Base-by-base conservation (phyloP, 2,113 vertebrate genomes). In the Amphilophus citrinellus region DNA sequence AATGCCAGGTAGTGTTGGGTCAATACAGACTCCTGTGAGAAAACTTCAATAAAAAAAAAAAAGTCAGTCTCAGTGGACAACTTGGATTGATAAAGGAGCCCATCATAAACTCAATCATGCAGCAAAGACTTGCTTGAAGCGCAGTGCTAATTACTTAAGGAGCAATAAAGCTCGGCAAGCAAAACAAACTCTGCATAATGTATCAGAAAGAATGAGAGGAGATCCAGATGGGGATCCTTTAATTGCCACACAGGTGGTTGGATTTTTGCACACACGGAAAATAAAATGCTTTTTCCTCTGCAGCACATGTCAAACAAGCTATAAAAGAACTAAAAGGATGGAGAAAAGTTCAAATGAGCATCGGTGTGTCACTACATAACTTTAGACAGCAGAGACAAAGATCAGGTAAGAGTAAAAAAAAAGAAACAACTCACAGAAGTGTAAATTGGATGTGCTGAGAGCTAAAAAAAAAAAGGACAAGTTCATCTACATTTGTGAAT, bases 231-330 rank as follows among this genome's bases (percentile, higher is more conserved):
- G 1, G 56, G 35, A 42, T 68, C 30, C 11, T 76, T 73, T 71
- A 56, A 79, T 79, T 82, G 65, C 44, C 53, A 37, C 56, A 76
- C 77, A 79, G 68, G 53, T 44, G n/a, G 30, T 27, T 11, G 1
- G 47, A 77, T 8, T 63, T 75, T 15, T 59, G 53, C 42, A 73
- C 87, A 85, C 83, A 30, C 62, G 73, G 56, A 37, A 76, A 75
- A 84, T 42, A 86, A 75, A 81, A 18, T 53, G 62, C 50, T 68
- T 59, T 87, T 81, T 79, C 80, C 76, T 91, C 80, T 84, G 84
- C 63, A 39, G 22, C 7, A 32, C 61, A 44, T 66, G 59, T 5
- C 27, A 17, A 24, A 1, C 17, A 76, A 76, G 3, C 10, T 37
- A 58, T 57, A 37, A 39, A 76, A 59, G n/a, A 59, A 24, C 2